A percentile compares a stretch with the other conserved stretches of the same genome.
phyloP scores from a whole-genome alignment of 2,797 vertebrate genomes.

The Pangasius sanitwongsei region DNA sequence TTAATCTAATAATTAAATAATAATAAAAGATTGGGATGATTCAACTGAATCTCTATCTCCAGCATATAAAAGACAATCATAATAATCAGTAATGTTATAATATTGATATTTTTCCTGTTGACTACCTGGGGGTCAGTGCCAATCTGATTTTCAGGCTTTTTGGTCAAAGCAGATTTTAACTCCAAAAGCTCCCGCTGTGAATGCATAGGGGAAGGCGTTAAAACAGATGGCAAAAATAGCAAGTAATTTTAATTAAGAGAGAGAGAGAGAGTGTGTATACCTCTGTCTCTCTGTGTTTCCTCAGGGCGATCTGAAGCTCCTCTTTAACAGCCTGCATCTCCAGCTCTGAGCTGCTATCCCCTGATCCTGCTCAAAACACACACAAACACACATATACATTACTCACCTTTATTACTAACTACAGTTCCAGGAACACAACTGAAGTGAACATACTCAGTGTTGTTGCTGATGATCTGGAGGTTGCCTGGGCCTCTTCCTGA shows the following conservation, averaged over 20 bases:
- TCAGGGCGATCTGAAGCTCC: slow-evolving; percentile 84
- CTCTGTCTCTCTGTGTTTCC: slow-evolving; percentile 64
- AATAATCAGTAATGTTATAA: not conserved
- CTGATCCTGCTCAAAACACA: slow-evolving; percentile 62
- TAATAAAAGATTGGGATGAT: not conserved
- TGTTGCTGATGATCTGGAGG: slow-evolving; percentile 29
- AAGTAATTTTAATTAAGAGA: not conserved
- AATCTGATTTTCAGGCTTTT: slow-evolving; percentile 57
- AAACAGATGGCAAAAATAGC: not conserved
- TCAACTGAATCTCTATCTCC: not conserved
- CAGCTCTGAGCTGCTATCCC: slow-evolving; percentile 67
- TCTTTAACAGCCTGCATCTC: slow-evolving; percentile 82
- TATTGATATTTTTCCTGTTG: not conserved
- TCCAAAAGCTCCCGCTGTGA: slow-evolving; percentile 83
- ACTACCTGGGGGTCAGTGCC: slow-evolving; percentile 80
- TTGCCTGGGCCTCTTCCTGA: slow-evolving; percentile 52
- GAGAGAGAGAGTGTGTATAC: slow-evolving; percentile 1
- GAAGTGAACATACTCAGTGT: slow-evolving; percentile 40
- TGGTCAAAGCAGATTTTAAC: slow-evolving; percentile 77
- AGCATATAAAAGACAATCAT: not conserved
- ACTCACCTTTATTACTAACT: not conserved
- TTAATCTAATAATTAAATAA: not conserved
- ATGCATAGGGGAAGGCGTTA: not conserved
- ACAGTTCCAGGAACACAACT: not conserved
- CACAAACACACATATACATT: not conserved